Percentiles rank a stretch among this genome's conserved stretches.
Evolutionary conservation across 2,113 vertebrate genomes (phyloP).

Genomic region (Coregonus clupeaformis): DNA sequence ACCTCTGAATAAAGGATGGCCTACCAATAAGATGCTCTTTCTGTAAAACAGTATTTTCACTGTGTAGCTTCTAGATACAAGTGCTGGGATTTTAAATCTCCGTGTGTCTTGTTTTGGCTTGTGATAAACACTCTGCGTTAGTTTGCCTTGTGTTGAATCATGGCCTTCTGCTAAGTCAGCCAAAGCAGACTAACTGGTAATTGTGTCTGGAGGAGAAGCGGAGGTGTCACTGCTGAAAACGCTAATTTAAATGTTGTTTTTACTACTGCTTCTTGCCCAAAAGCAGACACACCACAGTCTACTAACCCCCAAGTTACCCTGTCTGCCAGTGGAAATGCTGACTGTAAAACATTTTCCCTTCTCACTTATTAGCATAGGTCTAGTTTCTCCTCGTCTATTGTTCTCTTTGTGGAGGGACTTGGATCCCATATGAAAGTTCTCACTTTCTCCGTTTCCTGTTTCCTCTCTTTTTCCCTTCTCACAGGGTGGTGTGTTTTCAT

Average conservation of each 20-base stretch:
- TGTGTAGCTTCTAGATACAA: background rate
- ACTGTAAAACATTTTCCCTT: background rate
- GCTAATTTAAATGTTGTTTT: constrained; percentile 4
- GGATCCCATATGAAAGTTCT: background rate
- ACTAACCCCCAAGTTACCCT: background rate
- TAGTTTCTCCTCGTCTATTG: constrained; percentile 36
- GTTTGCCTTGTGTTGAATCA: background rate
- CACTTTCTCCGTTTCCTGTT: background rate
- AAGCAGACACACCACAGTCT: background rate
- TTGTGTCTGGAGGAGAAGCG: constrained; percentile 2
- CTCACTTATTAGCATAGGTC: constrained; percentile 8
- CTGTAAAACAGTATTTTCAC: constrained; percentile 34
- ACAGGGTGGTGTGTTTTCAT: background rate
- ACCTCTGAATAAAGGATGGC: background rate
- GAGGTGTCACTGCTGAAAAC: constrained; percentile 11
- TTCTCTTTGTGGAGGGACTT: constrained; percentile 31
- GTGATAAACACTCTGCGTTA: background rate
- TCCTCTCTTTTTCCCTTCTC: background rate
- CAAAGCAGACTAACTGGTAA: no score
- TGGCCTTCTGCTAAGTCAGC: background rate
- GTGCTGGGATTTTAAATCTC: background rate
- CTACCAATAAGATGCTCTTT: background rate
- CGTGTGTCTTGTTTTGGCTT: background rate
- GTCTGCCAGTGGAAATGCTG: background rate
- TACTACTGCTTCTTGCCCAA: background rate